These are phyloP conservation scores for Bugulina stolonifera DNA, from an alignment of 2,888 invertebrate genomes.

Conservation along the genomic window DNA sequence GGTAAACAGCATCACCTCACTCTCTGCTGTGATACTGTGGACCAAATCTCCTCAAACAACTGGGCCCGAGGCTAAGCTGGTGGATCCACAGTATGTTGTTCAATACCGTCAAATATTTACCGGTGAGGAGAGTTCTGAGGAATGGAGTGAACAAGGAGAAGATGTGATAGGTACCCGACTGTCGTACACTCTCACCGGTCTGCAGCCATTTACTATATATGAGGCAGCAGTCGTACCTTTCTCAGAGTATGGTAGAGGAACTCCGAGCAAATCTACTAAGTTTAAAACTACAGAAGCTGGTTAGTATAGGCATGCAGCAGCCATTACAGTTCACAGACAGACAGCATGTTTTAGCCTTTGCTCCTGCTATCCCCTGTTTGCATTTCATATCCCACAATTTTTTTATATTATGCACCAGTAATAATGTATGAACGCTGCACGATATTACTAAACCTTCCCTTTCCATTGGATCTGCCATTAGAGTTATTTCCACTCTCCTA, in stretches of 20 bases:
- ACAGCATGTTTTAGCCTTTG: no score
- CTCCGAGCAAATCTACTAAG: constrained; percentile 77
- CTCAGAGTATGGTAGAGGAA: constrained; percentile 87
- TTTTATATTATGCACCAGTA: no score
- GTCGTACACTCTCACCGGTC: constrained; percentile 68
- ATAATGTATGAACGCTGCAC: no score
- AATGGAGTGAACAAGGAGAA: constrained; percentile 25
- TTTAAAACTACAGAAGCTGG: constrained; percentile 95
- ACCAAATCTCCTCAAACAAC: neutral
- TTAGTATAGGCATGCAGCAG: constrained; percentile 52
- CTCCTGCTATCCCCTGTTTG: no score
- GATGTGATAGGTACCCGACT: neutral
- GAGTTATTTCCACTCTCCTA: no score
- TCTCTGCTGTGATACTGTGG: constrained; percentile 87
- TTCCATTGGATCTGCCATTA: no score
- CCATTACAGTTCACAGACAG: no score
- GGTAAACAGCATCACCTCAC: constrained; percentile 87
- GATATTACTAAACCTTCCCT: no score
- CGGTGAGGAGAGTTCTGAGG: neutral
- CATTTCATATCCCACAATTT: no score
- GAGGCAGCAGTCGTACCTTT: constrained; percentile 92
- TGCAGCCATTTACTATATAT: constrained; percentile 91
- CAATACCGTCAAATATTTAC: constrained; percentile 8
- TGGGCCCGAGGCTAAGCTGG: neutral
- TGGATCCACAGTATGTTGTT: neutral